phyloP scores from a whole-genome alignment of 1,140 invertebrate genomes.

The Tetragonula clypearis region DNA sequence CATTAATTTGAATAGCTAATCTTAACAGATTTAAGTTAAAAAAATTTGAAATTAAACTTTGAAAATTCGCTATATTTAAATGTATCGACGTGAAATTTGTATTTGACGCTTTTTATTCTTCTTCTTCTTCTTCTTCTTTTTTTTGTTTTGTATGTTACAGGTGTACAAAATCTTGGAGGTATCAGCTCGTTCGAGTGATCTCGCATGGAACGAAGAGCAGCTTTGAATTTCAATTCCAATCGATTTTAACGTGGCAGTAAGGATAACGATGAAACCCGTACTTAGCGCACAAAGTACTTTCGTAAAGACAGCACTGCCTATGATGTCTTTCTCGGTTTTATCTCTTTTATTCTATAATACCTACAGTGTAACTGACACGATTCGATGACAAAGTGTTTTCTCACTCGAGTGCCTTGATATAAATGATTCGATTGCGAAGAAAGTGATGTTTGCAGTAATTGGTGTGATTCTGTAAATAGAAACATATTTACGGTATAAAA shows the following conservation, averaged over 20 bases:
- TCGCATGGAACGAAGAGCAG: slow-evolving; percentile 42
- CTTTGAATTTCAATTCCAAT: neutral
- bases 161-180: neutral
- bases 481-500: neutral
- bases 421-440: neutral
- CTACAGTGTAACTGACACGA: neutral
- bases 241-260: neutral
- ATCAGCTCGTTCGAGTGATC: slow-evolving; percentile 36
- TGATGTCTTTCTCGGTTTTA: slow-evolving; percentile 16
- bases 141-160: slow-evolving; percentile 26
- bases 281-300: slow-evolving; percentile 49
- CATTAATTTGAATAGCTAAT: too few relatives aligned
- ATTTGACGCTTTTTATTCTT: too few relatives aligned
- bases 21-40: neutral
- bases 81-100: too few relatives aligned
- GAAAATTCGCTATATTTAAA: neutral
- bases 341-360: neutral
- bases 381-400: neutral
- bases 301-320: slow-evolving; percentile 26
- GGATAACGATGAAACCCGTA: slow-evolving; percentile 23
- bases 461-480: neutral
- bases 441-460: neutral
- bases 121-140: too few relatives aligned
- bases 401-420: neutral
- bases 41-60: neutral